phyloP scores from a whole-genome alignment of 2,888 invertebrate species.

The Beris chalybata region DNA sequence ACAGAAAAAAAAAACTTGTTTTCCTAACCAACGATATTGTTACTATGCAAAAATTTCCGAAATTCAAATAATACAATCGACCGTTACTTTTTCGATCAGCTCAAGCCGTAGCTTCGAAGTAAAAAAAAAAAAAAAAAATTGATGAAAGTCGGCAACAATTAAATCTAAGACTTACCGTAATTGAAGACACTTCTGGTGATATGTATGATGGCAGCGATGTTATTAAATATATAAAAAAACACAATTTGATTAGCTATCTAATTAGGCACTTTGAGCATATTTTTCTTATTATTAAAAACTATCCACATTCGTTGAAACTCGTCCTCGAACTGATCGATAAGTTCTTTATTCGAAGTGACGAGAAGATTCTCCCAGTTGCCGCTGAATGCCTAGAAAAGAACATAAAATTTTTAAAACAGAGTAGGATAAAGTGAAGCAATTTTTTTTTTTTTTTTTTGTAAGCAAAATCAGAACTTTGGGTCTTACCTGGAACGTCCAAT shows the following conservation, averaged over 20 bases:
- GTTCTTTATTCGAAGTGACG: slow-evolving; percentile 44
- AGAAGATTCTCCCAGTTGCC: slow-evolving; percentile 52
- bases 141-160: too few relatives aligned
- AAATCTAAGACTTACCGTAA: too few relatives aligned
- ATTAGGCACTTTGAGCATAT: slow-evolving; percentile 4
- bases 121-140: too few relatives aligned
- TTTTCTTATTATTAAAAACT: slow-evolving; percentile 3
- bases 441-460: not conserved
- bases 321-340: slow-evolving; percentile 43
- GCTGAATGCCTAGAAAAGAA: slow-evolving; percentile 45
- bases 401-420: slow-evolving; percentile 7
- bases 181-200: too few relatives aligned
- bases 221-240: too few relatives aligned
- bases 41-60: too few relatives aligned
- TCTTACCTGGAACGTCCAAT: slow-evolving; percentile 48
- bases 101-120: too few relatives aligned
- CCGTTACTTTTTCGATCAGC: too few relatives aligned
- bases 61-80: too few relatives aligned
- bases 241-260: not conserved
- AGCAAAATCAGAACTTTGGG: not conserved
- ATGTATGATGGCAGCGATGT: too few relatives aligned
- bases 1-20: too few relatives aligned
- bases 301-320: slow-evolving; percentile 53
- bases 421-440: not conserved
- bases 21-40: too few relatives aligned